These are phyloP conservation scores for Streptopelia turtur DNA, from an alignment of 2,797 vertebrate species.

Conservation along the genomic window DNA sequence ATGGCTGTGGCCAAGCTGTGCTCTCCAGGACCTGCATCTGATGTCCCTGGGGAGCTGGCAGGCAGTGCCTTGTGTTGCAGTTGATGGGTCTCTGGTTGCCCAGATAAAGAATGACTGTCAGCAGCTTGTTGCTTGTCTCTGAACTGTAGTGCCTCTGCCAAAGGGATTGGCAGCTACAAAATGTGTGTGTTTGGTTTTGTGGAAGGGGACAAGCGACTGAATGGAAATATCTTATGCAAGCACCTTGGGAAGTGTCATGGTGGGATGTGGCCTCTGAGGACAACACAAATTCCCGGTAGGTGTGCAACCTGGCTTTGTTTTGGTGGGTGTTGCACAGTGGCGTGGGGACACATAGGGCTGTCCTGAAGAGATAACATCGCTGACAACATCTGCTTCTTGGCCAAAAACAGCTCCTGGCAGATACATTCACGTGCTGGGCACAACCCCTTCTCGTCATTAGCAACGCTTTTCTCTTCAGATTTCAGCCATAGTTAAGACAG, in stretches of 20 bases:
- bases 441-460: background rate
- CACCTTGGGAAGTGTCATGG: accelerated
- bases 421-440: background rate
- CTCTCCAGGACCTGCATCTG: background rate
- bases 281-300: accelerated
- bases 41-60: background rate
- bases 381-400: background rate
- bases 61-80: accelerated
- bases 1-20: background rate
- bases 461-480: background rate
- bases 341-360: background rate
- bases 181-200: background rate
- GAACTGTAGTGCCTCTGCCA: background rate
- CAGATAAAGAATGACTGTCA: background rate
- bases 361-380: background rate
- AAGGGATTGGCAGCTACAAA: background rate
- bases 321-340: background rate
- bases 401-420: background rate
- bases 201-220: background rate
- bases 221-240: background rate
- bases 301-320: background rate
- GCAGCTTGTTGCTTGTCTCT: background rate
- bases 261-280: accelerated
- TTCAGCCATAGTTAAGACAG: background rate
- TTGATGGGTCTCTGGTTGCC: accelerated